Conservation (phyloP, 37 sponge, comb jelly and placozoan species). For the Diacarnus erythraeanus region DNA sequence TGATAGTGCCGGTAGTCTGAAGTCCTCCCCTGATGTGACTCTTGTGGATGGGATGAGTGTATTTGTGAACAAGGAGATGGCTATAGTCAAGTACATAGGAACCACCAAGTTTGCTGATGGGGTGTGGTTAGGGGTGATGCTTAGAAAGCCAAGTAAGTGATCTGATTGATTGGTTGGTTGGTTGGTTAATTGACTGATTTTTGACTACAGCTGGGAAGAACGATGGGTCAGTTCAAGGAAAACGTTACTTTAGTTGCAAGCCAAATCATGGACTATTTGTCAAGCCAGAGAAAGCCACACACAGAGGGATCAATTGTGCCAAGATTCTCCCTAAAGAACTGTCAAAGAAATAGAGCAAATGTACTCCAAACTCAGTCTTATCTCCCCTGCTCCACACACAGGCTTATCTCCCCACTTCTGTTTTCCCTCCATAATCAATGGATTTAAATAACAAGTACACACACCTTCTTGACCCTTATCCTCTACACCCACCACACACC, state of each 20-base stretch:
- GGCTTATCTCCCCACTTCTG: too few relatives aligned
- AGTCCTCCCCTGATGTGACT: neutral
- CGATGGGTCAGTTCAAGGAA: constrained; percentile 87
- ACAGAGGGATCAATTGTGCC: constrained; percentile 87
- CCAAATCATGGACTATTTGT: constrained; percentile 82
- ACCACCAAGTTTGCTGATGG: constrained; percentile 84
- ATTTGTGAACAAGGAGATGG: constrained; percentile 84
- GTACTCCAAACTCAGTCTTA: neutral
- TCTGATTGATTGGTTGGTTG: neutral
- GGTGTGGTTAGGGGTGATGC: constrained; percentile 90
- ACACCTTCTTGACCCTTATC: constrained; percentile 88
- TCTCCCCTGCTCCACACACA: too few relatives aligned
- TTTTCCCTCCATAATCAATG: too few relatives aligned
- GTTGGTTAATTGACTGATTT: neutral
- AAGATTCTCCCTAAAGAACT: constrained; percentile 24
- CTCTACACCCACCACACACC: too few relatives aligned
- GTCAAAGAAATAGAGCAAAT: neutral
- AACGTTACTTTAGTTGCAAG: constrained; percentile 92
- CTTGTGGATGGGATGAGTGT: constrained; percentile 81
- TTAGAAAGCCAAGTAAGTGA: constrained; percentile 77
- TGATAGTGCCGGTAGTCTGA: neutral
- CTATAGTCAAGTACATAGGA: constrained; percentile 80
- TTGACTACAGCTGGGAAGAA: constrained; percentile 80
- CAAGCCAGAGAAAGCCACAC: constrained; percentile 79
- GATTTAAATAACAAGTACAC: too few relatives aligned